Evolutionary conservation across 2,888 invertebrate genomes (phyloP).

Genomic region (Lasioglossum vierecki): DNA sequence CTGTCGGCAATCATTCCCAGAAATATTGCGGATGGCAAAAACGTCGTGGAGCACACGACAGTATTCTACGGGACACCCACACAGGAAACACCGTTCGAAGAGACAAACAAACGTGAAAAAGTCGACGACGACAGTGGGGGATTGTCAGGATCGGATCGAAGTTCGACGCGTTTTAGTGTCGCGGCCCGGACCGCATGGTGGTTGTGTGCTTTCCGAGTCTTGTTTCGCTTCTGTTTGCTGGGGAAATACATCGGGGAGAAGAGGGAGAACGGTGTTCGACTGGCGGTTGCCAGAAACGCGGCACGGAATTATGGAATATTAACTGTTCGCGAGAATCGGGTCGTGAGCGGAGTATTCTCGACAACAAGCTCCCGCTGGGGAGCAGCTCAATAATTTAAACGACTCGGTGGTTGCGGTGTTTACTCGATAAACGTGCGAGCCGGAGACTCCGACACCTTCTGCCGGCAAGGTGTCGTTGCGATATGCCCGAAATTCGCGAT

Average conservation of each 20-base stretch:
- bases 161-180: background rate
- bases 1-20: background rate
- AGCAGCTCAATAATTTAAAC: slow-evolving; percentile 9
- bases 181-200: background rate
- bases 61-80: background rate
- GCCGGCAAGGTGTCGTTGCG: background rate
- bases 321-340: slow-evolving; percentile 11
- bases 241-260: background rate
- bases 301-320: slow-evolving; percentile 8
- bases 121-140: background rate
- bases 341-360: background rate
- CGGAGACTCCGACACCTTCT: background rate
- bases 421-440: background rate
- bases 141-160: background rate
- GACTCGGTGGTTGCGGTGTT: slow-evolving; percentile 4
- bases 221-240: background rate
- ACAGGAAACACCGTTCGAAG: background rate
- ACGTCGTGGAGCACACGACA: background rate
- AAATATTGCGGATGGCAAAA: slow-evolving; percentile 1
- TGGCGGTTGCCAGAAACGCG: background rate
- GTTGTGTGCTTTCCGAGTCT: background rate
- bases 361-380: background rate
- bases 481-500: background rate
- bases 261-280: background rate
- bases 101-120: background rate